These are phyloP conservation scores for Aurelia aurita complex sp. Pacific DNA, from an alignment of 30 jellyfish, hydroid and myxozoan genomes.

Conservation along the genomic window DNA sequence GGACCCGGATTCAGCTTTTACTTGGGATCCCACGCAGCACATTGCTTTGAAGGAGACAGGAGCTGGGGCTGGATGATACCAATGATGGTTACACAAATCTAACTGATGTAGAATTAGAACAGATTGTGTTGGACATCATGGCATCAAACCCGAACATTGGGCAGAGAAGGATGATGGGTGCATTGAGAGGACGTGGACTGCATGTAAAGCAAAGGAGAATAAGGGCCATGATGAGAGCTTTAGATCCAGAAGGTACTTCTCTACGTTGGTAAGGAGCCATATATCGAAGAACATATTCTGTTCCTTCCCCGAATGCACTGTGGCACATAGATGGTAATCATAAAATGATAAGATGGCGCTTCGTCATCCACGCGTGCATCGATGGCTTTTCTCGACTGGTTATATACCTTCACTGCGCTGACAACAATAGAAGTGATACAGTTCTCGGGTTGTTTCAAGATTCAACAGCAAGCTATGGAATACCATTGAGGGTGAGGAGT, in stretches of 20 bases:
- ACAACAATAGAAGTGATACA: constrained; percentile 35
- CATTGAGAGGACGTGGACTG: constrained; percentile 43
- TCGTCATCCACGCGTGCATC: constrained; percentile 1
- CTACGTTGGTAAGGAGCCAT: background rate
- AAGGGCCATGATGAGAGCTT: constrained; percentile 3
- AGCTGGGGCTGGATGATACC: background rate
- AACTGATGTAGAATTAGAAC: background rate
- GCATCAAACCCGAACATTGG: constrained; percentile 35
- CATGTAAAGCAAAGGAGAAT: constrained; percentile 35
- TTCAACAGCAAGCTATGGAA: constrained; percentile 3
- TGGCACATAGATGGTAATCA: background rate
- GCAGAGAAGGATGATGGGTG: constrained; percentile 34
- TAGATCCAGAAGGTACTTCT: constrained; percentile 41
- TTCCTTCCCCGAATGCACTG: background rate
- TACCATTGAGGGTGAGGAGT: background rate
- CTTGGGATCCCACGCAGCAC: background rate
- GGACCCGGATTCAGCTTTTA: background rate
- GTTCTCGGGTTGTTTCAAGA: constrained; percentile 16
- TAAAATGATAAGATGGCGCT: background rate
- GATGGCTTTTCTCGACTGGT: constrained; percentile 11
- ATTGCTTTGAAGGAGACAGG: background rate
- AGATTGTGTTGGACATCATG: background rate
- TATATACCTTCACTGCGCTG: constrained; percentile 5
- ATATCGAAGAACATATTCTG: background rate
- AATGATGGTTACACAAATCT: no score